These are phyloP conservation scores for Chaetodon trifasciatus DNA, from an alignment of 2,797 vertebrate genomes.

Conservation along the genomic window DNA sequence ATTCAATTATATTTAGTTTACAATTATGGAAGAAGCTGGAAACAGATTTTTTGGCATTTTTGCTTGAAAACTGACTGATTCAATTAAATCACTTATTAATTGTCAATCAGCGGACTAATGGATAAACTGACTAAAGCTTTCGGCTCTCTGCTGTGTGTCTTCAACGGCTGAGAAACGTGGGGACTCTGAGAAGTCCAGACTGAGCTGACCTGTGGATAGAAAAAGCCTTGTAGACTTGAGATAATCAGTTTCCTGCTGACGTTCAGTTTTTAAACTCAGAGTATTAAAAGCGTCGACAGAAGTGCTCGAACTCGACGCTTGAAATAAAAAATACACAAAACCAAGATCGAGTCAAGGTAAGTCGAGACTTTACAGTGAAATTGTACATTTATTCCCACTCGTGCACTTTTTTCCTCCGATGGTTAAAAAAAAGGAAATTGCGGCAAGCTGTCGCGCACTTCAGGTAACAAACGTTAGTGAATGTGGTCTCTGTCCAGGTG, in stretches of 20 bases:
- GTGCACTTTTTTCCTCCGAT: slow-evolving; percentile 67
- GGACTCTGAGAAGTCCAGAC: neutral
- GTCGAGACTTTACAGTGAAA: slow-evolving; percentile 3
- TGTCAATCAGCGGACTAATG: neutral
- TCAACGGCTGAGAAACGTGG: neutral
- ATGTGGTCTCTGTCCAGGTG: slow-evolving; percentile 88
- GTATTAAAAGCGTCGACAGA: slow-evolving; percentile 41
- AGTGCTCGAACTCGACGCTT: neutral
- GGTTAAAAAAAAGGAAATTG: neutral
- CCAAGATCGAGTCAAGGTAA: neutral
- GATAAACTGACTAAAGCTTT: too few species aligned
- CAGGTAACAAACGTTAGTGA: slow-evolving; percentile 77
- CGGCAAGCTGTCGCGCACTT: slow-evolving; percentile 80
- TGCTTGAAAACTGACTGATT: neutral
- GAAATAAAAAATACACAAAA: neutral
- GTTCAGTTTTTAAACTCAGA: neutral
- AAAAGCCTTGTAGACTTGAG: slow-evolving; percentile 34
- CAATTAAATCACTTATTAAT: neutral
- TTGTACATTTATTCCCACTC: neutral
- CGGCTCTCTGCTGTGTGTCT: neutral
- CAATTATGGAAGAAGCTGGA: neutral
- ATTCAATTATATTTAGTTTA: neutral
- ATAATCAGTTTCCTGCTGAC: slow-evolving; percentile 15
- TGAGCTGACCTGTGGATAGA: slow-evolving; percentile 35
- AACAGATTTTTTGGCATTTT: neutral